A percentile compares a stretch with the other conserved stretches of the same genome.
These are phyloP conservation scores for Yponomeuta cagnagella DNA, from an alignment of 2,888 invertebrate genomes.

Conservation along the genomic window DNA sequence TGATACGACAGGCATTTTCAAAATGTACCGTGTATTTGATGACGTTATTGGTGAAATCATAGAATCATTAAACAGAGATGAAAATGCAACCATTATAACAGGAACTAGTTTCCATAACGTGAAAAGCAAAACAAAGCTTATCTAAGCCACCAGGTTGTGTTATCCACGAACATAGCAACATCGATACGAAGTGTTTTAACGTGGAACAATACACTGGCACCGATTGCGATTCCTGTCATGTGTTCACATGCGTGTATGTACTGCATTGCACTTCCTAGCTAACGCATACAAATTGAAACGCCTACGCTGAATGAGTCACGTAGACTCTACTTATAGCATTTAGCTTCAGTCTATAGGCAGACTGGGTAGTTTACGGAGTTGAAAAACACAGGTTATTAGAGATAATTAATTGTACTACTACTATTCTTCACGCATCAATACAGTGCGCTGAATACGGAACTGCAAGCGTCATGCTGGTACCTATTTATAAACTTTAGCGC, in stretches of 20 bases:
- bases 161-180: not conserved
- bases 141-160: not conserved
- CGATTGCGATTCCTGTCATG: slow-evolving; percentile 15
- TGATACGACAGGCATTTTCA: slow-evolving; percentile 47
- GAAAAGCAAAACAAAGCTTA: slow-evolving; percentile 8
- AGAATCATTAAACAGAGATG: not conserved
- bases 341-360: not conserved
- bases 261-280: slow-evolving; percentile 58
- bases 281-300: slow-evolving; percentile 54
- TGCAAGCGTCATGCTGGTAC: not conserved
- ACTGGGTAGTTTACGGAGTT: not conserved
- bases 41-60: not conserved
- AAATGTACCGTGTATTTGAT: not conserved
- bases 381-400: slow-evolving; percentile 9
- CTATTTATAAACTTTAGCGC: not conserved
- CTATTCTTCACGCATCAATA: not conserved
- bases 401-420: not conserved
- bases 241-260: slow-evolving; percentile 6
- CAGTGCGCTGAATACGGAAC: not conserved
- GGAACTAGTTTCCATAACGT: not conserved
- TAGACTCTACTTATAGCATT: slow-evolving; percentile 21
- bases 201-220: not conserved
- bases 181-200: slow-evolving; percentile 3
- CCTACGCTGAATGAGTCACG: slow-evolving; percentile 54
- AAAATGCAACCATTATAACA: not conserved